Evolutionary conservation across 2,888 invertebrate species (phyloP).

Genomic region (Smittia sp.): DNA sequence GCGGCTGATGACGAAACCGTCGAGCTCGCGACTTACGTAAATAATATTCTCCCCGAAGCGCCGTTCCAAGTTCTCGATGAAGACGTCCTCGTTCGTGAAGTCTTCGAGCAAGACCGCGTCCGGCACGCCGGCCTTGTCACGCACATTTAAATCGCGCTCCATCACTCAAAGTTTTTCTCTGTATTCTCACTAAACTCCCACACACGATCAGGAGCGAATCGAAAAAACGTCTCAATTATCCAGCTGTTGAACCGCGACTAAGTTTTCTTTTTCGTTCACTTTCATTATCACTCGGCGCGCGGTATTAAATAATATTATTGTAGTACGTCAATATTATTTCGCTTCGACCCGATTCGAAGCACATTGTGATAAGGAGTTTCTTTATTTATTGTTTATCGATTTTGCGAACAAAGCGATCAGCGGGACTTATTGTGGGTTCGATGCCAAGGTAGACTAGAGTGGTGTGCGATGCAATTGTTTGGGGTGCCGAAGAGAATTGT

Average conservation of each 20-base stretch:
- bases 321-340: not conserved
- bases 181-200: not conserved
- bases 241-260: constrained; percentile 38
- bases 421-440: too few relatives aligned
- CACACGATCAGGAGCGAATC: not conserved
- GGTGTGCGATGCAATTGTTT: too few relatives aligned
- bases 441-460: too few relatives aligned
- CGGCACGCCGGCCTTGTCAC: constrained; percentile 86
- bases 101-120: constrained; percentile 90
- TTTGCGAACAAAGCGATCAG: too few relatives aligned
- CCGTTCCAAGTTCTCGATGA: constrained; percentile 82
- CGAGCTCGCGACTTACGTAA: constrained; percentile 70
- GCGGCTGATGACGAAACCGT: not conserved
- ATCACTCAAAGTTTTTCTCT: constrained; percentile 54
- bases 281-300: constrained; percentile 26
- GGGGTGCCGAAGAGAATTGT: too few relatives aligned
- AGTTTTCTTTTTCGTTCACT: not conserved
- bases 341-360: not conserved
- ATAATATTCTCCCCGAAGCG: constrained; percentile 84
- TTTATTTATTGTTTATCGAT: constrained; percentile 33
- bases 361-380: constrained; percentile 20
- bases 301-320: constrained; percentile 30
- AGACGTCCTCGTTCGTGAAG: constrained; percentile 74
- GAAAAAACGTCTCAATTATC: constrained; percentile 9
- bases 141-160: constrained; percentile 76